Base-by-base conservation (phyloP, 2,888 invertebrate species). In the Drosophila bunnanda region DNA sequence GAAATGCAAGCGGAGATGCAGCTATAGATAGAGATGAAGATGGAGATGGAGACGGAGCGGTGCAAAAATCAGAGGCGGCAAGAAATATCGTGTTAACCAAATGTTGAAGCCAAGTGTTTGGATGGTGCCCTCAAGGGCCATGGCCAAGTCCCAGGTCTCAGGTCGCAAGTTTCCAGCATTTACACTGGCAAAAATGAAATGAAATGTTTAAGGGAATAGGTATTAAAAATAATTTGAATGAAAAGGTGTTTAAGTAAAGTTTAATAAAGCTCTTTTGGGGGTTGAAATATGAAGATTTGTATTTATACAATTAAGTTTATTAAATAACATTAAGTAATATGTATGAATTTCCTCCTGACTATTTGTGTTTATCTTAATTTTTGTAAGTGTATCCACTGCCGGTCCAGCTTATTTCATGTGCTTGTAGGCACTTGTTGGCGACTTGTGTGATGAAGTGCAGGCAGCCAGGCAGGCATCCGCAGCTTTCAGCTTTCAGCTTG, bases 391-490 rank as follows among this genome's bases (percentile, higher is more conserved):
- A 20, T 32, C 44, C 22, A 22, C 41, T 36, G 25, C 34, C 20
- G 61, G 59, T 59, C 52, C 56, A 56, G 58, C 57, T 57, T 57
- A 50, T 76, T 76, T 59, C 77, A 25, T 62, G 54, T 61, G 72
- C 78, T 70, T 70, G 75, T 76, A 76, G 75, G 75, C 72, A 75
- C 71, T 73, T 70, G 74, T 78, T 74, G 73, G 75, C 76, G 65
- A 74, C 78, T 82, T 76, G 86, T 73, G 78, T 89, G 90, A 85
- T 85, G 84, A 86, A 85, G 89, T 89, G 90, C 89, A 86, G 77
- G 74, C 73, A 64, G 43, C 58, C 66, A 60, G 32, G 65, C 69
- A 57, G 57, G 54, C 65, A 71, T 46, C 48, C 70, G 68, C 41
- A 66, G 50, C 67, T 50, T 67, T 66, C 50, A 30, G 44, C 50